These are phyloP conservation scores for Callyntrura sp. DNA, from an alignment of 2,888 invertebrate species.

Conservation along the genomic window DNA sequence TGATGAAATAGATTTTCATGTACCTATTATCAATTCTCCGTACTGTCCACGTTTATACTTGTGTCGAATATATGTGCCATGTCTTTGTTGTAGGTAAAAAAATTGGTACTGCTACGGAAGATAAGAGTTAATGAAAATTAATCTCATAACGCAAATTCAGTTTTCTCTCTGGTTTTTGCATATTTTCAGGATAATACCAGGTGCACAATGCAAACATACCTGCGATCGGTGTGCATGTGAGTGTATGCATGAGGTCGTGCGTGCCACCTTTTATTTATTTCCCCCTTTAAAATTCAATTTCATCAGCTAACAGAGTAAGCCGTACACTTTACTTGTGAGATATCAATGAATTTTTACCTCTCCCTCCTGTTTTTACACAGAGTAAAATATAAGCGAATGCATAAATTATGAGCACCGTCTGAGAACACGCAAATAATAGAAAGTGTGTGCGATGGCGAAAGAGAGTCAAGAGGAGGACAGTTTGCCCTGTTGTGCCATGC, in stretches of 20 bases:
- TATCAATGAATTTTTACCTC: conserved; percentile 24
- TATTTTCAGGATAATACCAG: background rate
- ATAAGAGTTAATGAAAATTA: conserved; percentile 3
- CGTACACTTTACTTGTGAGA: background rate
- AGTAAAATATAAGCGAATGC: conserved; percentile 61
- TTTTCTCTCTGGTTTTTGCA: conserved; percentile 1
- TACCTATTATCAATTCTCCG: too few relatives aligned
- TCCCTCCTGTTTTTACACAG: conserved; percentile 10
- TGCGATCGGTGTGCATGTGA: background rate
- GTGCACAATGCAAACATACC: too few relatives aligned
- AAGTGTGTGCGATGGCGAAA: background rate
- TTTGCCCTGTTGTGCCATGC: conserved; percentile 21
- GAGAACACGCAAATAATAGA: conserved; percentile 16
- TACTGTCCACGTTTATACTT: background rate
- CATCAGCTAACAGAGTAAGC: background rate
- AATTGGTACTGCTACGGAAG: background rate
- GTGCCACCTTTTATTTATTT: background rate
- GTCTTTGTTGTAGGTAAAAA: background rate
- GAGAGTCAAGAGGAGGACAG: background rate
- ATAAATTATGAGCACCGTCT: conserved; percentile 44
- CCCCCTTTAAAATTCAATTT: conserved; percentile 2
- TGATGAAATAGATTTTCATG: conserved; percentile 13
- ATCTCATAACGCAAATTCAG: background rate
- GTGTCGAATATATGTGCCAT: background rate
- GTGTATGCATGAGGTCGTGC: background rate